These are phyloP conservation scores for Cataglyphis cursor DNA, from an alignment of 2,888 invertebrate species.

Conservation along the genomic window DNA sequence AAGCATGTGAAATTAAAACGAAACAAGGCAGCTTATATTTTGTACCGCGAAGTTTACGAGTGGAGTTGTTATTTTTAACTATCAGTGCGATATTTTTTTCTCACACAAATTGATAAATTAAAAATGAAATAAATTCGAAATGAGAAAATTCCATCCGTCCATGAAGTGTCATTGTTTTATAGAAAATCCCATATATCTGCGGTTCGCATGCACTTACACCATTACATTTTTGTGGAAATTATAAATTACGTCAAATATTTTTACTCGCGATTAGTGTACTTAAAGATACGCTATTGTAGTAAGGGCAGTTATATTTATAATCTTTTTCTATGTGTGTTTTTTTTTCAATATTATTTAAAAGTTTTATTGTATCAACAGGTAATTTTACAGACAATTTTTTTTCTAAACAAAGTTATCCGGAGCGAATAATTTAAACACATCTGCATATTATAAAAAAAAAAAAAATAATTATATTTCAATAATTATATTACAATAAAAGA, in stretches of 20 bases:
- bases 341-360: too few relatives aligned
- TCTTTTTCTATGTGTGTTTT: not conserved
- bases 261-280: not conserved
- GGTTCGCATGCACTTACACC: not conserved
- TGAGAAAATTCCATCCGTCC: not conserved
- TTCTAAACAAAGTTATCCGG: not conserved
- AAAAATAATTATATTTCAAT: too few relatives aligned
- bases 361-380: not conserved
- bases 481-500: not conserved
- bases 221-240: not conserved
- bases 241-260: not conserved
- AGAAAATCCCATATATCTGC: not conserved
- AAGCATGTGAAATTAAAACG: constrained; percentile 49
- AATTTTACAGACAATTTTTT: not conserved
- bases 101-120: constrained; percentile 4
- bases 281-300: too few relatives aligned
- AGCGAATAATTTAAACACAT: not conserved
- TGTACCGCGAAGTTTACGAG: constrained; percentile 1
- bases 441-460: not conserved
- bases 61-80: constrained; percentile 11
- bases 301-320: not conserved
- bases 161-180: not conserved
- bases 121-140: too few relatives aligned
- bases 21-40: constrained; percentile 35
- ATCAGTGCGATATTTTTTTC: not conserved